These are phyloP conservation scores for Drosophila gaucha DNA, from an alignment of 2,888 invertebrate species.

Conservation along the genomic window DNA sequence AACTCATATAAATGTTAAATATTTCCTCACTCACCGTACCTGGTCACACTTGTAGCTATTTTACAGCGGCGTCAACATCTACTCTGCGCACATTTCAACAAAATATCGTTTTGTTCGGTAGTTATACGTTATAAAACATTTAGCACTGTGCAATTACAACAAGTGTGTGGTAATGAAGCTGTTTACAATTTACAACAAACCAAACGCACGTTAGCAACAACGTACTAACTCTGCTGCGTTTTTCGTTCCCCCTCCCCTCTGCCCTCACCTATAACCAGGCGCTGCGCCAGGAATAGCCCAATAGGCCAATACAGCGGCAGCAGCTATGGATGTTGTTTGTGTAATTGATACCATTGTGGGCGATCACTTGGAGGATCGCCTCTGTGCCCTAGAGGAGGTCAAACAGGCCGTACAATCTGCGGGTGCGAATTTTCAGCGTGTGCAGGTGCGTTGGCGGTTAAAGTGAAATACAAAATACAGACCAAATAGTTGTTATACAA, in stretches of 20 bases:
- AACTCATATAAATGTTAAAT: not conserved
- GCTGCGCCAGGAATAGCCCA: slow-evolving; percentile 61
- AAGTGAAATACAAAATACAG: not conserved
- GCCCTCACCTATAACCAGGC: slow-evolving; percentile 8
- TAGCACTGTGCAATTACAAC: slow-evolving; percentile 53
- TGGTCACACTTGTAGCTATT: slow-evolving; percentile 40
- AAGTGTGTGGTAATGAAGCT: slow-evolving; percentile 65
- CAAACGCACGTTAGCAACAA: slow-evolving; percentile 37
- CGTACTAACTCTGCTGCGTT: slow-evolving; percentile 27
- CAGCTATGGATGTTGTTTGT: slow-evolving; percentile 93
- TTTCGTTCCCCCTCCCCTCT: slow-evolving; percentile 18
- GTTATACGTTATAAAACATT: slow-evolving; percentile 56
- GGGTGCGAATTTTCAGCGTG: slow-evolving; percentile 92
- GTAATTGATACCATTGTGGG: slow-evolving; percentile 91
- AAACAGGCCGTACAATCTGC: slow-evolving; percentile 91
- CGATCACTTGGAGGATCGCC: slow-evolving; percentile 90
- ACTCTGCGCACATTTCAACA: slow-evolving; percentile 58
- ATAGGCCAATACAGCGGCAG: slow-evolving; percentile 23
- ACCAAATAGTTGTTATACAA: slow-evolving; percentile 51
- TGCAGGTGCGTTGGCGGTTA: slow-evolving; percentile 87
- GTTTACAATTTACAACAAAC: slow-evolving; percentile 35
- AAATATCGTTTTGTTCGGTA: slow-evolving; percentile 47
- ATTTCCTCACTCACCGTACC: slow-evolving; percentile 3
- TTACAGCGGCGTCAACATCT: slow-evolving; percentile 53
- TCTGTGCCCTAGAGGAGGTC: slow-evolving; percentile 93